Percentiles rank a stretch among this genome's conserved stretches.
Evolutionary conservation across 2,888 invertebrate species (phyloP).

Genomic region (Osmoderma eremita): DNA sequence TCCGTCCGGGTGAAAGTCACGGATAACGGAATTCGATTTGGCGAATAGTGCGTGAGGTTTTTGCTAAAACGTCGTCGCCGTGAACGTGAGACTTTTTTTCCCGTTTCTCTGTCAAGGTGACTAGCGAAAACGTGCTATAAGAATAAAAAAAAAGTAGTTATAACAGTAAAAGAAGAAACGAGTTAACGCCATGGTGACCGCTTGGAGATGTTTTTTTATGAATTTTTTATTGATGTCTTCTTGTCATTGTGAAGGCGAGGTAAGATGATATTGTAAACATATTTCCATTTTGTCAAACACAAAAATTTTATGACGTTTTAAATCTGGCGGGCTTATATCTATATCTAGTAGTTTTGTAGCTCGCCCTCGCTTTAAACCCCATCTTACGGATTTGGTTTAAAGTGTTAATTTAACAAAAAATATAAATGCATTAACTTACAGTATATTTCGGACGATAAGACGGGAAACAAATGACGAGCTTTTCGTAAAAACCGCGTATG

Average conservation of each 20-base stretch:
- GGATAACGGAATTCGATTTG: conserved; percentile 20
- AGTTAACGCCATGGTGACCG: conserved; percentile 17
- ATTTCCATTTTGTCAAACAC: no score
- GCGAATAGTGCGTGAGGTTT: conserved; percentile 25
- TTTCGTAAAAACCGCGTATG: no score
- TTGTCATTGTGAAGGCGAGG: conserved; percentile 1
- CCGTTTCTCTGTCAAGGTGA: background rate
- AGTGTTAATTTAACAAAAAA: no score
- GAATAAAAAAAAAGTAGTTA: background rate
- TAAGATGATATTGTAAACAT: conserved; percentile 1
- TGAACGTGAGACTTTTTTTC: background rate
- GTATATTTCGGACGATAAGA: no score
- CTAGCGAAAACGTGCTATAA: background rate
- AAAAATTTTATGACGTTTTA: no score
- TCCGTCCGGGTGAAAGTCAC: conserved; percentile 10
- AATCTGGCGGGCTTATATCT: no score
- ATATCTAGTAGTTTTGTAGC: no score
- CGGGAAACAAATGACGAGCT: no score
- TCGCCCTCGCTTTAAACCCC: no score
- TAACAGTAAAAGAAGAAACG: background rate
- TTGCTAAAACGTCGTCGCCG: conserved; percentile 6
- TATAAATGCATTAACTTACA: no score
- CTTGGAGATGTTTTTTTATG: conserved; percentile 3
- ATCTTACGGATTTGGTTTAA: no score
- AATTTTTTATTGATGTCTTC: background rate